Percentiles rank a stretch among this genome's conserved stretches.
Conservation (phyloP, 2,888 invertebrate genomes). For the Axea sp. region DNA sequence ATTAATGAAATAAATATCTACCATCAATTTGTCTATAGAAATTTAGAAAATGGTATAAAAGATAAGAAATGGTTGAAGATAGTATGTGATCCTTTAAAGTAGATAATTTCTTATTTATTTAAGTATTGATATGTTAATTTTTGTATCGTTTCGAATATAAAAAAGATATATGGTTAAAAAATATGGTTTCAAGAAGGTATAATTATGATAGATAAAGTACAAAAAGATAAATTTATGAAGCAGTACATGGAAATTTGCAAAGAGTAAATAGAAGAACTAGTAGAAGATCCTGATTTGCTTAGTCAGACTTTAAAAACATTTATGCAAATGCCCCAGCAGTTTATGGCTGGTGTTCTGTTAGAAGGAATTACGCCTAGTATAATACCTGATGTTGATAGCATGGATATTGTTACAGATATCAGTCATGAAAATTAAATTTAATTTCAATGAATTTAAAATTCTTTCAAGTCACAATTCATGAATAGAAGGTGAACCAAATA, state of each 20-base stretch:
- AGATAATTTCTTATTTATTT: conserved; percentile 25
- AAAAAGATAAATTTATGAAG: conserved; percentile 37
- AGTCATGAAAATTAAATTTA: too few species aligned
- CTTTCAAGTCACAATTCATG: too few species aligned
- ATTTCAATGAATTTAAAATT: too few species aligned
- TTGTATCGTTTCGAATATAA: conserved; percentile 33
- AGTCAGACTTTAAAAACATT: conserved; percentile 30
- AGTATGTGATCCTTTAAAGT: conserved; percentile 23
- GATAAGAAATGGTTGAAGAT: conserved; percentile 30
- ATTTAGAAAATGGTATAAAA: conserved; percentile 21
- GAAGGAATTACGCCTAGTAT: conserved; percentile 31
- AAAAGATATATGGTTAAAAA: conserved; percentile 17
- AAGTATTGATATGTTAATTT: conserved; percentile 27
- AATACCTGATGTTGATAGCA: conserved; percentile 26
- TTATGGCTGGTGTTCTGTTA: conserved; percentile 32
- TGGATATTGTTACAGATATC: too few species aligned
- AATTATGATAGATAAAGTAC: conserved; percentile 35
- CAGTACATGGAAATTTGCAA: conserved; percentile 34
- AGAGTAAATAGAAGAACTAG: conserved; percentile 37
- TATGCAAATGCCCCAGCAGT: conserved; percentile 35
- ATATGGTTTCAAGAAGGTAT: conserved; percentile 29
- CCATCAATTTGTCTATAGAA: too few species aligned
- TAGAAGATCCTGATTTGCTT: conserved; percentile 31
- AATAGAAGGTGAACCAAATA: too few species aligned
- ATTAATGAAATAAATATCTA: conserved; percentile 17